A percentile compares a stretch with the other conserved stretches of the same genome.
Evolutionary conservation across 2,888 invertebrate genomes (phyloP).

Genomic region (Lumbricus terrestris): DNA sequence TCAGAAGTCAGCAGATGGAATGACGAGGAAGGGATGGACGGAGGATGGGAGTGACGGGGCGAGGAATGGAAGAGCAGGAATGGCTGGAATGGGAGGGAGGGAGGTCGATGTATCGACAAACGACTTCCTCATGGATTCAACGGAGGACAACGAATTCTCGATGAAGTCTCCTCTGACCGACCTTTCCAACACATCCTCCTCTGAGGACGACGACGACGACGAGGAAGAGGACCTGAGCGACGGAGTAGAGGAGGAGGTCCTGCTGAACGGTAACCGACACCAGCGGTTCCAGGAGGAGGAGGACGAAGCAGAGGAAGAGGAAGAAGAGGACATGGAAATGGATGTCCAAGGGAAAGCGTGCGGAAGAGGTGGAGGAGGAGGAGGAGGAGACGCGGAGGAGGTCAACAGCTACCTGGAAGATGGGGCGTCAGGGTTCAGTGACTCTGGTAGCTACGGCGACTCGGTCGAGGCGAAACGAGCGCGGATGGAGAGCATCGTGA

Average conservation of each 20-base stretch:
- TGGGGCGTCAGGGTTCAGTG: constrained; percentile 7
- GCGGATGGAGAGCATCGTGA: constrained; percentile 90
- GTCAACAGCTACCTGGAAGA: constrained; percentile 4
- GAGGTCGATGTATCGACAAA: background rate
- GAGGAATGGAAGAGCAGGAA: background rate
- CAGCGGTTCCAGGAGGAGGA: constrained; percentile 8
- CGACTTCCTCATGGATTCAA: background rate
- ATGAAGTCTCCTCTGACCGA: background rate
- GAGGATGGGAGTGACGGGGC: background rate
- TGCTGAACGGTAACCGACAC: background rate
- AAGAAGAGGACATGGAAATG: constrained; percentile 14
- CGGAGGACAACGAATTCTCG: background rate
- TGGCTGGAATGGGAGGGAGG: background rate
- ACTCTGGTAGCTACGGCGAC: constrained; percentile 34
- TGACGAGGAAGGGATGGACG: background rate
- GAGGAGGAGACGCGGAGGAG: background rate
- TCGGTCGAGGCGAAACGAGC: constrained; percentile 74
- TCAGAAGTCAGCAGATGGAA: background rate
- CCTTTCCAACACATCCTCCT: background rate
- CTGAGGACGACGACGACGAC: constrained; percentile 17
- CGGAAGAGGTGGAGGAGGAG: background rate
- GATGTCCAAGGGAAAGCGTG: constrained; percentile 4
- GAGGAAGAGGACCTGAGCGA: constrained; percentile 13
- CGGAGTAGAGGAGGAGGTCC: constrained; percentile 14
- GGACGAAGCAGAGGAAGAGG: constrained; percentile 5